Evolutionary conservation across 2,113 vertebrate genomes (phyloP).

Genomic region (Acrocephalus arundinaceus): DNA sequence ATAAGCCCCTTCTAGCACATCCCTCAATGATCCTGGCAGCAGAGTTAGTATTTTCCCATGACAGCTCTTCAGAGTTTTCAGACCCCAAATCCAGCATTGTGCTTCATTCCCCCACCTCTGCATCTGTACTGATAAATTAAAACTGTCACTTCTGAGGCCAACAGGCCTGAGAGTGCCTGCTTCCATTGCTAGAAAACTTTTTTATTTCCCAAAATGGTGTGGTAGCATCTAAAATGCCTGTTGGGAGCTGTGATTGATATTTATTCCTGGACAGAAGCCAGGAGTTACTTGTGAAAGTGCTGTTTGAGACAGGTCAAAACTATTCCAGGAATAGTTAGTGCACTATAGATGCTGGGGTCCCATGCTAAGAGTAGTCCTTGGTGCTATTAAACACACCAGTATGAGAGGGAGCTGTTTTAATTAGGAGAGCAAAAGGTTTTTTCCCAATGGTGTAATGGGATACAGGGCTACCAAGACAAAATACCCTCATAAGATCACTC

Average conservation of each 20-base stretch:
- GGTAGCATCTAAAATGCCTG: not conserved
- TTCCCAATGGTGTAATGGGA: not conserved
- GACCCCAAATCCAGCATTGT: not conserved
- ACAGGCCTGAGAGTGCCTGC: not conserved
- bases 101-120: not conserved
- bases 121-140: not conserved
- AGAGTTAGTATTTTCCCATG: not conserved
- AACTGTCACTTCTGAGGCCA: not conserved
- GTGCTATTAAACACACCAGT: not conserved
- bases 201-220: not conserved
- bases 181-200: not conserved
- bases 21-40: not conserved
- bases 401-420: not conserved
- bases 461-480: not conserved
- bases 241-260: not conserved
- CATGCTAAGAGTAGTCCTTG: not conserved
- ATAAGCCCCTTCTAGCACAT: not conserved
- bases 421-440: not conserved
- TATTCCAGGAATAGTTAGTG: not conserved
- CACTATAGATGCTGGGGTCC: not conserved
- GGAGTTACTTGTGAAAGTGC: not conserved
- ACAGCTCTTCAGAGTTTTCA: not conserved
- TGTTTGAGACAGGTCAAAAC: not conserved
- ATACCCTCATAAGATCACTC: not conserved
- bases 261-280: not conserved